phyloP scores from a whole-genome alignment of 1,140 invertebrate species.

The Penaeus indicus region DNA sequence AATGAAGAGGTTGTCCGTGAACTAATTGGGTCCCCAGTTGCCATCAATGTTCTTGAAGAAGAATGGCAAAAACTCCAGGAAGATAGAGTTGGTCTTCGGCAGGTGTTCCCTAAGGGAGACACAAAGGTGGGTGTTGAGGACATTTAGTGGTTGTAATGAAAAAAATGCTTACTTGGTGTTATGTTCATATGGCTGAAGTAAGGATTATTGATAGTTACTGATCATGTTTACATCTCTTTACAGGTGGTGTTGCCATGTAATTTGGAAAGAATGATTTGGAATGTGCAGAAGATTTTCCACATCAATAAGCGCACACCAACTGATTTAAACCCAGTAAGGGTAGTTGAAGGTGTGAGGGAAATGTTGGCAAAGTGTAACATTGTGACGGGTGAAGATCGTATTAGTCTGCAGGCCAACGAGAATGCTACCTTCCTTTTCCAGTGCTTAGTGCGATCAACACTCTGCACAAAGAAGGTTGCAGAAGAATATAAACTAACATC shows the following conservation, averaged over 20 bases:
- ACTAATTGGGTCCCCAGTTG: conserved; percentile 91
- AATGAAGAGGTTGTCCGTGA: conserved; percentile 96
- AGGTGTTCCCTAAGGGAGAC: conserved; percentile 80
- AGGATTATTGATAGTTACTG: not conserved
- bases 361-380: conserved; percentile 91
- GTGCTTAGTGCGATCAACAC: conserved; percentile 92
- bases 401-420: conserved; percentile 97
- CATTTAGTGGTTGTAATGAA: no score
- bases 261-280: conserved; percentile 98
- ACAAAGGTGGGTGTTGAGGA: conserved; percentile 71
- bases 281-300: conserved; percentile 99
- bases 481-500: conserved; percentile 94
- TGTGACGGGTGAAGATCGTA: conserved; percentile 93
- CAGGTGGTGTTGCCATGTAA: conserved; percentile 95
- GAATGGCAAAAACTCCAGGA: conserved; percentile 95
- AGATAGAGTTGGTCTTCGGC: conserved; percentile 86
- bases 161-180: no score
- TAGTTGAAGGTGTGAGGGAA: conserved; percentile 80
- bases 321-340: conserved; percentile 86
- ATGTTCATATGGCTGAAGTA: no score
- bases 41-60: conserved; percentile 90
- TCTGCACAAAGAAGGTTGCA: conserved; percentile 95
- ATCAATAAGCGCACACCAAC: conserved; percentile 94
- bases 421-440: conserved; percentile 99
- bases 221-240: conserved; percentile 21